Conservation (phyloP, 2,797 vertebrate genomes). For the Mycteria americana region DNA sequence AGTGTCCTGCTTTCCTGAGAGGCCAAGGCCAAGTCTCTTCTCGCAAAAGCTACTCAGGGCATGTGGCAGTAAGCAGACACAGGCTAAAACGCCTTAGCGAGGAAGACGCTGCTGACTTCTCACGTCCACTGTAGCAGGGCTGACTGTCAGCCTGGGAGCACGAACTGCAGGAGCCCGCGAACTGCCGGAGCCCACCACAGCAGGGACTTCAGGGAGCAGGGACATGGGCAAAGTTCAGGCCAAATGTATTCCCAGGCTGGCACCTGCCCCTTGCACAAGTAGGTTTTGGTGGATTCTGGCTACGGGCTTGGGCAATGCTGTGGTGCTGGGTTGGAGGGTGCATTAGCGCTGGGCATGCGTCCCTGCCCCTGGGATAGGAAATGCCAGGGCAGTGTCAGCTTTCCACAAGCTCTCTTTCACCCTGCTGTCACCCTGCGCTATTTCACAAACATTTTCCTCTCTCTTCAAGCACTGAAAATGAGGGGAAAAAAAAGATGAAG, state of each 20-base stretch:
- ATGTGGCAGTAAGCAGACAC: not conserved
- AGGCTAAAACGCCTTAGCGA: accelerated
- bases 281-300: not conserved
- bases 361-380: not conserved
- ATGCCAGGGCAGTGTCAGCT: not conserved
- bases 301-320: not conserved
- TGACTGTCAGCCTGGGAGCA: not conserved
- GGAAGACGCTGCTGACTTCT: not conserved
- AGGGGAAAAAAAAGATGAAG: not conserved
- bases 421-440: not conserved
- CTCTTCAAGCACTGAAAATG: not conserved
- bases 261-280: not conserved
- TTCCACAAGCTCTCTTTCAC: not conserved
- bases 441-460: not conserved
- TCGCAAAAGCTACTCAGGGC: not conserved
- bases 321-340: not conserved
- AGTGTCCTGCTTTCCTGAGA: not conserved
- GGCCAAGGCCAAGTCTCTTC: not conserved
- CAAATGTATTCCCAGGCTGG: not conserved
- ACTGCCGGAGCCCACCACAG: not conserved
- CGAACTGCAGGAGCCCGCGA: not conserved
- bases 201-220: not conserved
- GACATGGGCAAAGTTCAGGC: not conserved
- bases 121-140: not conserved
- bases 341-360: accelerated